Conservation (phyloP, 2,113 vertebrate species). For the Rhinopomastus cyanomelas region DNA sequence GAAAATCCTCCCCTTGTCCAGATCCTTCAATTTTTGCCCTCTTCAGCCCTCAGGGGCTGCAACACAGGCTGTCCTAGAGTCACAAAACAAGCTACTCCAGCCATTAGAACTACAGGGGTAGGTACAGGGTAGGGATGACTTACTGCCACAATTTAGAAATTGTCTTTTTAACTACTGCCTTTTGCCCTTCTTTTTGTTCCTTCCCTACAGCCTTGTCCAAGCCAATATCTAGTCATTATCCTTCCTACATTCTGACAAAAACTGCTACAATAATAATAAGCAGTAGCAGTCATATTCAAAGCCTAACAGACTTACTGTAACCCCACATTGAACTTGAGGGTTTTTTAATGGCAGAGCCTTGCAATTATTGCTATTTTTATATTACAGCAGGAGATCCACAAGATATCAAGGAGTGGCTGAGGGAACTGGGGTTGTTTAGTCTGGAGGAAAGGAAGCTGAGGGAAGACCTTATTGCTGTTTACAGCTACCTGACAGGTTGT, state of each 20-base stretch:
- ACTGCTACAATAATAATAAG: background rate
- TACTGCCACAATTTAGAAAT: background rate
- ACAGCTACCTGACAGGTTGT: too few species aligned
- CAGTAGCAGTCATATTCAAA: background rate
- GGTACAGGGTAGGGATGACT: background rate
- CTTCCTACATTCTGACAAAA: background rate
- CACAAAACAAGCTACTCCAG: background rate
- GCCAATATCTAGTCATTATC: background rate
- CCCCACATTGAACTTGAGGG: background rate
- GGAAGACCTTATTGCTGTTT: too few species aligned
- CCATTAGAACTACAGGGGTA: background rate
- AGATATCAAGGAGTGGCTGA: background rate
- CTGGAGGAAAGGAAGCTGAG: too few species aligned
- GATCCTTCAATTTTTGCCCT: background rate
- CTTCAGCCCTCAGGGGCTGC: background rate
- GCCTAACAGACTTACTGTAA: background rate
- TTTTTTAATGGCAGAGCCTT: background rate
- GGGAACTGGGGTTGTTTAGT: too few species aligned
- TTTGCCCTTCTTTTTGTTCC: background rate
- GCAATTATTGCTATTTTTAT: background rate
- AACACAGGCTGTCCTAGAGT: background rate
- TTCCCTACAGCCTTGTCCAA: background rate
- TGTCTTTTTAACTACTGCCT: background rate
- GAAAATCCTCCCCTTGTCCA: background rate
- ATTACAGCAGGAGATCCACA: background rate